Base-by-base conservation (phyloP, 2,113 vertebrate species). In the Passer domesticus region DNA sequence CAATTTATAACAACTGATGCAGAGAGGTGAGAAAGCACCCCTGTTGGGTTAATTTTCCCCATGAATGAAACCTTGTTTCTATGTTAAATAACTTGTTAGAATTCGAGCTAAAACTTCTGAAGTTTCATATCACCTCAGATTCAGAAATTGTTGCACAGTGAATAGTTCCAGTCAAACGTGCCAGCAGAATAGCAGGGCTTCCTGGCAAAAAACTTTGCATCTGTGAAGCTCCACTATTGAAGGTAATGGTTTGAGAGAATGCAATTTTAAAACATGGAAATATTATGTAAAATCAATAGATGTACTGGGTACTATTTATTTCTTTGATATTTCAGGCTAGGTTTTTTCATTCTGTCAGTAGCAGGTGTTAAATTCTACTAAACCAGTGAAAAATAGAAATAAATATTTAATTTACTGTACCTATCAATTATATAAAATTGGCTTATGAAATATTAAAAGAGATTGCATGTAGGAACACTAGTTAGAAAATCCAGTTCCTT, bases 381-480 rank as follows among this genome's bases (percentile, higher is more conserved):
- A 94, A 84, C 30, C 35, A 68, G 88, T 86, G 83, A 83, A 92
- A 97, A 93, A 92, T 87, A 92, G 69, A 87, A 96, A 88, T 93
- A 93, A 95, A 96, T 96, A 96, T 96, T 96, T 96, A 92, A 94
- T 95, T 95, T 96, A 89, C 60, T 88, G 15, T 93, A 75, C 82
- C 79, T 93, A 94, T 96, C 92, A 94, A 95, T 94, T 96, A 92
- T 75, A 92, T 82, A 89, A 90, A 96, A 95, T 90, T 92, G 68
- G 64, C 83, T 95, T 72, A 92, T 96, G 90, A 97, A 96, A 96
- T 94, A 90, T 92, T 97, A 79, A 96, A 89, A 96, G 66, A 84
- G 80, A 50, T 9, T 89, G 60, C 41, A 89, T 92, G 83, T 52
- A 92, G 64, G 37, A 93, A 30, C 23, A 31, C 31, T 46, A 46